A percentile compares a stretch with the other conserved stretches of the same genome.
Evolutionary conservation across 2,797 vertebrate genomes (phyloP).

Genomic region (Sarcoramphus papa): DNA sequence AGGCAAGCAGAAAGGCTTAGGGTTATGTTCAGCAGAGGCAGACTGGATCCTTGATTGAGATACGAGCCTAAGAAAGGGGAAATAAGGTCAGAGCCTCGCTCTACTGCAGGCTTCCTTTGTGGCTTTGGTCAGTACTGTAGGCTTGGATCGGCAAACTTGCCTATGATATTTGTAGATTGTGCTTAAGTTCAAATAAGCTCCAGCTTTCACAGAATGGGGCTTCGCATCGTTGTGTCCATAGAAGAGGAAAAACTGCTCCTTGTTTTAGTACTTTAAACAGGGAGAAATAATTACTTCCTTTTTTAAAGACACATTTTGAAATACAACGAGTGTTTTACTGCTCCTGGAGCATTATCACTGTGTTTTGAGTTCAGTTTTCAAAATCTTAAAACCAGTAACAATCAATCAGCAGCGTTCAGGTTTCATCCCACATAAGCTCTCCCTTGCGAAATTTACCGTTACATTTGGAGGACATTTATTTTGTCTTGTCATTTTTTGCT

Average conservation of each 20-base stretch:
- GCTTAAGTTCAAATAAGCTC: neutral
- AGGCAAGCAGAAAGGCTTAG: neutral
- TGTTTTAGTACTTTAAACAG: neutral
- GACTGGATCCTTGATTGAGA: neutral
- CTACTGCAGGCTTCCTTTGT: neutral
- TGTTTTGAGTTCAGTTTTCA: neutral
- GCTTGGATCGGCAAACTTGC: neutral
- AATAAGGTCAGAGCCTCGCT: neutral
- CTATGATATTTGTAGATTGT: neutral
- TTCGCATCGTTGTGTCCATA: neutral
- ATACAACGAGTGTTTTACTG: neutral
- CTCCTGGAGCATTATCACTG: neutral
- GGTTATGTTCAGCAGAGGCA: neutral
- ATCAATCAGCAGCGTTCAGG: neutral
- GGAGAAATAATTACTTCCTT: neutral
- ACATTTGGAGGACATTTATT: neutral
- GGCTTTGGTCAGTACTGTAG: neutral
- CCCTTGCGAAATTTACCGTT: neutral
- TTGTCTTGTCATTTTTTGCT: neutral
- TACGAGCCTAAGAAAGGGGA: neutral
- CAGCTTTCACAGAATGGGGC: neutral
- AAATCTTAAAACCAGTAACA: neutral
- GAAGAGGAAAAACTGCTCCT: neutral
- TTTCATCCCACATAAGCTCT: neutral
- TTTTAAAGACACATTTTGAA: neutral